Conservation (phyloP, 2,113 vertebrate species). For the Macquaria ambigua region DNA sequence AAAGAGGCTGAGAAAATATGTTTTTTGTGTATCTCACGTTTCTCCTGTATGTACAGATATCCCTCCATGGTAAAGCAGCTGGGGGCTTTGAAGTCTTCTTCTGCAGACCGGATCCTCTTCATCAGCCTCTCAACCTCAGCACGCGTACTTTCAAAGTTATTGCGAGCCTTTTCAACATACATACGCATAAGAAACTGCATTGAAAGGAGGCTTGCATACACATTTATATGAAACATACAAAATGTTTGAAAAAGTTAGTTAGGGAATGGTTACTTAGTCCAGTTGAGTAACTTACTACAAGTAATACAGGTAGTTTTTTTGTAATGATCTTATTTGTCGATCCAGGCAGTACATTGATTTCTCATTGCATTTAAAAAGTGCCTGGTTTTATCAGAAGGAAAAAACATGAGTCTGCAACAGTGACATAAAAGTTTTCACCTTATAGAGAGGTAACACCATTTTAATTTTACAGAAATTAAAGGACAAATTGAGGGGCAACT, state of each 20-base stretch:
- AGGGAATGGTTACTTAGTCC: too few species aligned
- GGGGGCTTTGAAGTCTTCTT: slow-evolving; percentile 94
- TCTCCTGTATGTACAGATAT: slow-evolving; percentile 96
- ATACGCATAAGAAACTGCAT: not conserved
- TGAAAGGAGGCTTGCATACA: not conserved
- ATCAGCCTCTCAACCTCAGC: slow-evolving; percentile 97
- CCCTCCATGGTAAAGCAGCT: slow-evolving; percentile 97
- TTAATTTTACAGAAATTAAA: too few species aligned
- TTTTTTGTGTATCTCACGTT: slow-evolving; percentile 86
- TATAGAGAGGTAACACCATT: too few species aligned
- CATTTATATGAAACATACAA: not conserved
- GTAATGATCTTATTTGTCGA: not conserved
- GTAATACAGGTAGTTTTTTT: not conserved
- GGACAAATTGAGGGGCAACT: too few species aligned
- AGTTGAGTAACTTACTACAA: not conserved
- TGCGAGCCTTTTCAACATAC: slow-evolving; percentile 89
- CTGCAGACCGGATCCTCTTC: slow-evolving; percentile 96
- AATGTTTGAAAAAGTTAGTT: not conserved
- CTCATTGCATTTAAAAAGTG: not conserved
- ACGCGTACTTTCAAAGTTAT: slow-evolving; percentile 98
- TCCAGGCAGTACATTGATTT: not conserved
- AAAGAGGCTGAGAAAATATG: not conserved
- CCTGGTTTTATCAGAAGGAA: not conserved
- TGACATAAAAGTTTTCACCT: too few species aligned
- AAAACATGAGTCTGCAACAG: not conserved